Evolutionary conservation across 2,113 vertebrate genomes (phyloP).

Genomic region (Mustelus asterias): DNA sequence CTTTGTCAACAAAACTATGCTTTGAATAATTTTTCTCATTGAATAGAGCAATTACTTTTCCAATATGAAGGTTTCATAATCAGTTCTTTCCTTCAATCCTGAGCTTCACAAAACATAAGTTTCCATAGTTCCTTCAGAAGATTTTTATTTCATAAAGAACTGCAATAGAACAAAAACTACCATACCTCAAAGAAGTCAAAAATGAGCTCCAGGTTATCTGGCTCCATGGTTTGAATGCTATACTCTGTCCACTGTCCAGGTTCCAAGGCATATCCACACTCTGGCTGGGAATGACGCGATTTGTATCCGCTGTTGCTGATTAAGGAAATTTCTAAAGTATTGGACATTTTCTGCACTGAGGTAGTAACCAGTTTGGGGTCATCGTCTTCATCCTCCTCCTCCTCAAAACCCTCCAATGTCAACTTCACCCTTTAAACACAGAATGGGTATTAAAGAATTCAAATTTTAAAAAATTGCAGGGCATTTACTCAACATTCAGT

Average conservation of each 20-base stretch:
- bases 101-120: not conserved
- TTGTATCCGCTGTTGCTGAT: slow-evolving; percentile 75
- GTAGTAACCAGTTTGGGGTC: slow-evolving; percentile 57
- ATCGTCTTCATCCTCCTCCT: slow-evolving; percentile 58
- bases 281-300: slow-evolving; percentile 84
- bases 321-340: slow-evolving; percentile 77
- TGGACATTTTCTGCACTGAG: slow-evolving; percentile 72
- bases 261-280: slow-evolving; percentile 84
- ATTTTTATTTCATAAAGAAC: not conserved
- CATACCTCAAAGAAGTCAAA: slow-evolving; percentile 97
- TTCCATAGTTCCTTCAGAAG: not conserved
- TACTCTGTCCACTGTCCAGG: slow-evolving; percentile 83
- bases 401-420: slow-evolving; percentile 80
- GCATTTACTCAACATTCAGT: not conserved
- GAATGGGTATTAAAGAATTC: not conserved
- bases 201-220: slow-evolving; percentile 88
- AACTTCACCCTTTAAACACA: slow-evolving; percentile 65
- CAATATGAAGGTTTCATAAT: not conserved
- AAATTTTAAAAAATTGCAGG: not conserved
- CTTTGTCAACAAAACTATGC: not conserved
- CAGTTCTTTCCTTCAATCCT: not conserved
- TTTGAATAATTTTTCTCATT: not conserved
- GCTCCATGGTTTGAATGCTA: slow-evolving; percentile 91
- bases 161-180: not conserved
- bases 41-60: not conserved